A percentile compares a stretch with the other conserved stretches of the same genome.
These are phyloP conservation scores for Formicarius rufipectus DNA, from an alignment of 2,113 vertebrate species.

Conservation along the genomic window DNA sequence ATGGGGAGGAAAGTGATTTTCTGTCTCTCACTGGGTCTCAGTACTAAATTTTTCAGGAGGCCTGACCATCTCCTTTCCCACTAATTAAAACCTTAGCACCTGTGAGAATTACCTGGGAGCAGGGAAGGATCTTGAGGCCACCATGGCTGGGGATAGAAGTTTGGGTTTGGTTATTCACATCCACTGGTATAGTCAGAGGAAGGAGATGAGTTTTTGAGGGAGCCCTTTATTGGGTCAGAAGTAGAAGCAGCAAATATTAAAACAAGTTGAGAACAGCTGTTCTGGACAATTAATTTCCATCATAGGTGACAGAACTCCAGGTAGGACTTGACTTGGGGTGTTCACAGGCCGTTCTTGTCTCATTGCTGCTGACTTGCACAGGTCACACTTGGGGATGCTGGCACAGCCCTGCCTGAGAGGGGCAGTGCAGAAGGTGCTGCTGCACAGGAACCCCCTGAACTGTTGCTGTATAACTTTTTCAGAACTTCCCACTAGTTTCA, in stretches of 20 bases:
- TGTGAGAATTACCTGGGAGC: not conserved
- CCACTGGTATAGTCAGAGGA: not conserved
- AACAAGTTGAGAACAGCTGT: not conserved
- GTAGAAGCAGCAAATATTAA: not conserved
- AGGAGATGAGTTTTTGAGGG: not conserved
- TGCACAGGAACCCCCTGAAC: not conserved
- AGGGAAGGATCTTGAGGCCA: not conserved
- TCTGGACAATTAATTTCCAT: not conserved
- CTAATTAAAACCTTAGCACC: not conserved
- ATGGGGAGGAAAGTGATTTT: not conserved
- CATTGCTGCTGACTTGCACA: not conserved
- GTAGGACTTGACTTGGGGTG: not conserved
- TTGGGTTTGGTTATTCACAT: not conserved
- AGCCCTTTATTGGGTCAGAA: not conserved
- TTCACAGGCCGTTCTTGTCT: not conserved
- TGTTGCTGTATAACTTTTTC: not conserved
- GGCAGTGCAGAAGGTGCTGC: not conserved
- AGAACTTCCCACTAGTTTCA: not conserved
- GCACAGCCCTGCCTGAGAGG: not conserved
- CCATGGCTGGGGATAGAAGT: not conserved
- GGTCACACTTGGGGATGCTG: not conserved
- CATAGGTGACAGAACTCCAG: not conserved
- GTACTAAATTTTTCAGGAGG: not conserved
- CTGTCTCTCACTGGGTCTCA: not conserved
- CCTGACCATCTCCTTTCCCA: not conserved